Conservation (phyloP, 2,888 invertebrate species). For the Apoderus coryli region DNA sequence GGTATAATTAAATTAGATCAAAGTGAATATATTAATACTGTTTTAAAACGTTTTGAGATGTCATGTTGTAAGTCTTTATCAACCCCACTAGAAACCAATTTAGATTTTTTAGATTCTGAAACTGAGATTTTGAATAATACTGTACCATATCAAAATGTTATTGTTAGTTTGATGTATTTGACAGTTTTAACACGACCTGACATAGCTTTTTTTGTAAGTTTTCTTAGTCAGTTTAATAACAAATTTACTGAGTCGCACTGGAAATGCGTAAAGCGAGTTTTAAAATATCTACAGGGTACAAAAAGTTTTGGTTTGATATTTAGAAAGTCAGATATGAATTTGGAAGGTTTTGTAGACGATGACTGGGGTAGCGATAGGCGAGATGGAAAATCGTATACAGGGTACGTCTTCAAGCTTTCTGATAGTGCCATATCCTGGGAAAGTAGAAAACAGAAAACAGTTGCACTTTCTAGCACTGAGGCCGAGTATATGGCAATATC, state of each 20-base stretch:
- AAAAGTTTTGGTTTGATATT: constrained; percentile 1
- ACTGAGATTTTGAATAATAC: not conserved
- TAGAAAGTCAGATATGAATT: too few species aligned
- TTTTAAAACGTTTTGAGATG: too few species aligned
- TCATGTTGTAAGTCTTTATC: not conserved
- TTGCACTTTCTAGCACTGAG: too few species aligned
- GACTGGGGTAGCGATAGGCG: not conserved
- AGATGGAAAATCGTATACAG: not conserved
- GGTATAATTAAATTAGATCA: not conserved
- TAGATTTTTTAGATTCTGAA: not conserved
- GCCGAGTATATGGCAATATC: too few species aligned
- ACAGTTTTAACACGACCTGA: constrained; percentile 2
- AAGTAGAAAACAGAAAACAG: constrained; percentile 2
- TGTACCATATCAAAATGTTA: not conserved
- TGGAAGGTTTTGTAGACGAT: too few species aligned
- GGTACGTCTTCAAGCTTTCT: not conserved
- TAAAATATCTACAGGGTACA: constrained; percentile 1
- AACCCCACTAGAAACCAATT: not conserved
- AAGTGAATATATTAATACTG: not conserved
- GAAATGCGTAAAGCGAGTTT: not conserved
- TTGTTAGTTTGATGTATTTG: not conserved
- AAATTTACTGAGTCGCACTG: not conserved
- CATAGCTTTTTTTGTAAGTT: not conserved
- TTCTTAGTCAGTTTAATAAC: constrained; percentile 2
- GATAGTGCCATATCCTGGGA: constrained; percentile 1